phyloP scores from a whole-genome alignment of 23 tunicate genomes.

The Corella eumyota region DNA sequence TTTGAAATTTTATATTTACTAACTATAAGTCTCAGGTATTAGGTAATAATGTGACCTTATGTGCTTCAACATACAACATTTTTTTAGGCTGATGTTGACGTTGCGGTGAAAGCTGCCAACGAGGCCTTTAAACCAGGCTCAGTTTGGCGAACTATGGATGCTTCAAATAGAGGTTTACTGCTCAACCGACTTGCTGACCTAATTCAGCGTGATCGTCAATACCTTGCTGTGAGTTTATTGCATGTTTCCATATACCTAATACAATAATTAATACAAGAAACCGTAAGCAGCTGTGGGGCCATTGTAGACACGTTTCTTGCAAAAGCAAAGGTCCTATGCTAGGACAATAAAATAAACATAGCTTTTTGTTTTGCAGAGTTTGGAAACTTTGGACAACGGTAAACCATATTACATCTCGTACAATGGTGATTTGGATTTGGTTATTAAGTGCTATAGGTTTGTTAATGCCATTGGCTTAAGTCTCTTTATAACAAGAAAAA shows the following conservation, averaged over 20 bases:
- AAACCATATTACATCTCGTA: constrained; percentile 79
- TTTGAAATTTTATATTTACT: background rate
- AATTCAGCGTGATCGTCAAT: constrained; percentile 66
- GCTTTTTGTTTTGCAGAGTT: constrained; percentile 27
- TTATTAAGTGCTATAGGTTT: constrained; percentile 77
- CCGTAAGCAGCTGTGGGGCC: background rate
- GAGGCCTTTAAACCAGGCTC: constrained; percentile 83
- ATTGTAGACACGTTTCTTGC: too few species aligned
- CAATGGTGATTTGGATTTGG: constrained; percentile 54
- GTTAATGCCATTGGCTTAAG: background rate
- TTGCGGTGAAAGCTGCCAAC: constrained; percentile 77
- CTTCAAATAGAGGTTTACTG: constrained; percentile 74
- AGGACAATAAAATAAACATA: too few species aligned
- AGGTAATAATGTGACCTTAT: too few species aligned
- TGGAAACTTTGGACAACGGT: constrained; percentile 99
- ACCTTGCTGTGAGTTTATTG: constrained; percentile 61
- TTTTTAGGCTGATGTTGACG: constrained; percentile 79
- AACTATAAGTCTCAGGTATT: background rate
- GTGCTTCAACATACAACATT: background rate
- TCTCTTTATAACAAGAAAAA: background rate
- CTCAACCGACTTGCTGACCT: constrained; percentile 84
- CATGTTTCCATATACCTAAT: background rate
- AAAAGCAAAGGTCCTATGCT: too few species aligned
- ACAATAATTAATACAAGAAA: background rate
- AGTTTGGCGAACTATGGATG: constrained; percentile 89